A percentile compares a stretch with the other conserved stretches of the same genome.
Evolutionary conservation across 2,888 invertebrate genomes (phyloP).

Genomic region (Nemotelus nigrinus): DNA sequence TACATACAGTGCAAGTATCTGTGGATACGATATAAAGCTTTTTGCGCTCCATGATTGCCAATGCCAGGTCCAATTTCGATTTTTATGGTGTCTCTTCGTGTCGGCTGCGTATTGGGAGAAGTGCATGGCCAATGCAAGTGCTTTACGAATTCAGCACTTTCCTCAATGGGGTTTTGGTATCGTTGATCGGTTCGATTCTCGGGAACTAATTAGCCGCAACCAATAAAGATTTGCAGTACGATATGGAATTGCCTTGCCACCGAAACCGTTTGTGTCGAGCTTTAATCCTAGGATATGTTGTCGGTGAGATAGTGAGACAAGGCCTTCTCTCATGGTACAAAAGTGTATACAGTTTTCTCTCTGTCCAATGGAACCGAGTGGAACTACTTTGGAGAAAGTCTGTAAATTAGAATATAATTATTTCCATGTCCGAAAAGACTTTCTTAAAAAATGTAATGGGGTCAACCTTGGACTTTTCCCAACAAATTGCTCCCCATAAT

Average conservation of each 20-base stretch:
- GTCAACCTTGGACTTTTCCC: too few species aligned
- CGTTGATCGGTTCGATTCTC: neutral
- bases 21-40: neutral
- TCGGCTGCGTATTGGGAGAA: neutral
- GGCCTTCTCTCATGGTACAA: too few species aligned
- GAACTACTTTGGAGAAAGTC: too few species aligned
- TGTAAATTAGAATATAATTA: too few species aligned
- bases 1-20: neutral
- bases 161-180: neutral
- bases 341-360: too few species aligned
- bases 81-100: slow-evolving; percentile 17
- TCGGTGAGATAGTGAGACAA: too few species aligned
- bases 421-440: too few species aligned
- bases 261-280: neutral
- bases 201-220: slow-evolving; percentile 3
- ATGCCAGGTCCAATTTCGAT: slow-evolving; percentile 7
- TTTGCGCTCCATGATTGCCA: neutral
- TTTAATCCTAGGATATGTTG: neutral
- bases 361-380: too few species aligned
- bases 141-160: neutral
- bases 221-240: slow-evolving; percentile 2
- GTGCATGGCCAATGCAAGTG: neutral
- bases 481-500: too few species aligned
- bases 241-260: neutral
- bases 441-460: too few species aligned